These are phyloP conservation scores for Nephrotoma guestfalica DNA, from an alignment of 2,888 invertebrate species.

Conservation along the genomic window DNA sequence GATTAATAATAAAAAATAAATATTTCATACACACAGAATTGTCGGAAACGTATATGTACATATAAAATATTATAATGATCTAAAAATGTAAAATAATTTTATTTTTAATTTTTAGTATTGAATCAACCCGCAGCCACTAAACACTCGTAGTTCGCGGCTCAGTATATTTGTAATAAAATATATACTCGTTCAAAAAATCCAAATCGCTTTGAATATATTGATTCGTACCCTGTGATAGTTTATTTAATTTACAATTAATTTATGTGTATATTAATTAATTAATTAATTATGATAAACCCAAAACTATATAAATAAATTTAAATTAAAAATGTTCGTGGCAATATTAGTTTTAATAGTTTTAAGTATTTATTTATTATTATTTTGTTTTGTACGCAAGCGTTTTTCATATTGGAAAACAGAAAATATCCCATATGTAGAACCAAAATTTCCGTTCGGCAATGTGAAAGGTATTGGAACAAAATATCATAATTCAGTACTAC, in stretches of 20 bases:
- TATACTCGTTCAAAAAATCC: too few relatives aligned
- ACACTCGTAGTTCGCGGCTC: not conserved
- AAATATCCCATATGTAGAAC: slow-evolving; percentile 12
- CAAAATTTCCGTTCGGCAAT: slow-evolving; percentile 20
- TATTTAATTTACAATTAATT: not conserved
- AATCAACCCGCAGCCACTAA: not conserved
- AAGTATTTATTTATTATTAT: not conserved
- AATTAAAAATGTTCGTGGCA: not conserved
- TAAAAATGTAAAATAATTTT: not conserved
- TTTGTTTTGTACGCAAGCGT: slow-evolving; percentile 7
- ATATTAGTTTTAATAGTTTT: not conserved
- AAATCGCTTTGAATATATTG: not conserved
- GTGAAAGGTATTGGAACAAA: slow-evolving; percentile 6
- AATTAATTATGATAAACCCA: not conserved
- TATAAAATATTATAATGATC: not conserved
- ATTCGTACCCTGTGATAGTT: not conserved
- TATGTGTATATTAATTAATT: not conserved
- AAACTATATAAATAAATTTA: not conserved
- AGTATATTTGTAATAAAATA: not conserved
- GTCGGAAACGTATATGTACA: not conserved
- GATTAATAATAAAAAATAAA: not conserved
- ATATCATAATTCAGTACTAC: slow-evolving; percentile 14
- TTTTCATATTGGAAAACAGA: slow-evolving; percentile 12
- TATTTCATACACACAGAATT: not conserved
- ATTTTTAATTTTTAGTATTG: not conserved